Base-by-base conservation (phyloP, 2,113 vertebrate species). In the Oryzias melastigma region DNA sequence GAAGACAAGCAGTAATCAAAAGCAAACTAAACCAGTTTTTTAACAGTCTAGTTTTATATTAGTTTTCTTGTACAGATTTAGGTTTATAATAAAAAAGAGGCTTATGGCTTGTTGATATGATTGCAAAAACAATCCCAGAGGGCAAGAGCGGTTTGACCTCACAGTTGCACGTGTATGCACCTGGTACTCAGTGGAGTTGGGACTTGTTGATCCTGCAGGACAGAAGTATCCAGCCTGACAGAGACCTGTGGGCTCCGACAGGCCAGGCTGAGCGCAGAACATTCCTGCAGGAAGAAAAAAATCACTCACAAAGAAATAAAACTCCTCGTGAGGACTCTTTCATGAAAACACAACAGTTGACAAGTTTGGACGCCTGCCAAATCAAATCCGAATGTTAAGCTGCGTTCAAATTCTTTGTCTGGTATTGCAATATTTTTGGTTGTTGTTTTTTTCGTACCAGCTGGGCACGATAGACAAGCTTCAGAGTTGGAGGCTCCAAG, bases 141-240 rank as follows among this genome's bases (percentile, higher is more conserved):
- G 44, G 29, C 15, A 50, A 60, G 1, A 16, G 20, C 16, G 18
- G 20, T 40, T 2, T 57, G 51, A 18, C 4, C 25, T 8, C 16
- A 62, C 25, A 40, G 13, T 43, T 15, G 20, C 50, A 68, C 1
- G 24, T 56, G 6, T 29, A 18, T 78, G 73, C 86, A 91, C 91
- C 85, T 88, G 75, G 70, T 91, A 89, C 40, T 89, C 89, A 58
- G 92, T 90, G 15, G 92, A 90, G 3, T 93, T 92, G 4, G 93
- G 91, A 47, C 87, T 94, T 57, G 71, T 14, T n/a, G 95, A 92
- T 67, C 93, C 93, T 24, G 75, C 84, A 29, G 88, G 87, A 71
- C 95, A 97, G 56, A 91, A 92, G 69, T 92, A 93, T 14, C 94
- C 93, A 3, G 93, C 75, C 8, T 93, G 87, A 77, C 95, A 98